phyloP scores from a whole-genome alignment of 1,140 invertebrate species.

The Bombyx mori region DNA sequence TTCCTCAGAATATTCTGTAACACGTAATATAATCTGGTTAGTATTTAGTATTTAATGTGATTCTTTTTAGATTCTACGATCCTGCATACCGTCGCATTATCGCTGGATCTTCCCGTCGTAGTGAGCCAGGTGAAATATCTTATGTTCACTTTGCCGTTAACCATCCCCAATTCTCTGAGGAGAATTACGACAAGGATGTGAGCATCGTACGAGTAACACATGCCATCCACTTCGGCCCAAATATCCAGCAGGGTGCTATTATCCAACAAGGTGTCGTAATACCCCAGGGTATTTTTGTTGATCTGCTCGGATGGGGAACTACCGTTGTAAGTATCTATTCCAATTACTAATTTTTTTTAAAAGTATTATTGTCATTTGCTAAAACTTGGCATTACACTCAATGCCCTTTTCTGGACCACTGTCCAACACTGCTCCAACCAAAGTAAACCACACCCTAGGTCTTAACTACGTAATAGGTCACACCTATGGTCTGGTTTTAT shows the following conservation, averaged over 20 bases:
- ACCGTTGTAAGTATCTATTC: slow-evolving; percentile 21
- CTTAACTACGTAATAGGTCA: too few relatives aligned
- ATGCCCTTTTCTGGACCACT: too few relatives aligned
- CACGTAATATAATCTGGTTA: too few relatives aligned
- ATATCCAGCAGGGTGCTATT: slow-evolving; percentile 24
- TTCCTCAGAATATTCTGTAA: too few relatives aligned
- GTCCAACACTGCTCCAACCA: too few relatives aligned
- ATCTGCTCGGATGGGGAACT: slow-evolving; percentile 34
- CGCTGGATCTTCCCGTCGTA: slow-evolving; percentile 1
- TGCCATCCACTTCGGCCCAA: neutral
- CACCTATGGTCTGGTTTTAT: too few relatives aligned
- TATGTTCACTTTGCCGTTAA: neutral
- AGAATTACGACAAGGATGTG: slow-evolving; percentile 6
- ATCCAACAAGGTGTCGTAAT: too few relatives aligned
- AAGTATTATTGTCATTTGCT: too few relatives aligned
- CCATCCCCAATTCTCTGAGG: slow-evolving; percentile 4
- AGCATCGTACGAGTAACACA: slow-evolving; percentile 2
- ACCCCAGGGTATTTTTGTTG: slow-evolving; percentile 18
- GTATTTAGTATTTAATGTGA: too few relatives aligned
- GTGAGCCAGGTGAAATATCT: slow-evolving; percentile 3
- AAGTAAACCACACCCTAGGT: too few relatives aligned
- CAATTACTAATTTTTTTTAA: too few relatives aligned
- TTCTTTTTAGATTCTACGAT: slow-evolving; percentile 8
- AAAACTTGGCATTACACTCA: too few relatives aligned
- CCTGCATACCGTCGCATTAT: slow-evolving; percentile 5